Evolutionary conservation across 1,140 invertebrate genomes (phyloP).

Genomic region (Artemia franciscana): DNA sequence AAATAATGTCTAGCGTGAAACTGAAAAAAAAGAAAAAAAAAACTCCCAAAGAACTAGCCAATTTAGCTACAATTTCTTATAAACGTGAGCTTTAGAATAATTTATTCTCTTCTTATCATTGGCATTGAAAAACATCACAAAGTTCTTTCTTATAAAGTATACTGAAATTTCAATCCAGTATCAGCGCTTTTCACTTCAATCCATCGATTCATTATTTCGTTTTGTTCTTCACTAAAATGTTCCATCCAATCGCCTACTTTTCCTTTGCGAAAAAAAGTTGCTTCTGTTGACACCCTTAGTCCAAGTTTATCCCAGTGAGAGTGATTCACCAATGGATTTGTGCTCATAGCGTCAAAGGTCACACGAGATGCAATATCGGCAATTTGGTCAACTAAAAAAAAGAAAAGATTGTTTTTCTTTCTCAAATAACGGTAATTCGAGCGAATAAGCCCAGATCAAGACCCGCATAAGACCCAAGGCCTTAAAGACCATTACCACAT

Average conservation of each 20-base stretch:
- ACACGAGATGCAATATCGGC: background rate
- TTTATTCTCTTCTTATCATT: too few species aligned
- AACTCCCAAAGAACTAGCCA: too few species aligned
- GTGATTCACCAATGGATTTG: slow-evolving; percentile 7
- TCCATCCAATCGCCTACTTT: slow-evolving; percentile 7
- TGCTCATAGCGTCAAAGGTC: slow-evolving; percentile 6
- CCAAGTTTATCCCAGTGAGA: slow-evolving; percentile 7
- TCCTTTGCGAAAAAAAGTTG: slow-evolving; percentile 5
- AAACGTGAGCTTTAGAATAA: too few species aligned
- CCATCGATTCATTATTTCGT: slow-evolving; percentile 2
- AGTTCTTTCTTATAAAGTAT: slow-evolving; percentile 1
- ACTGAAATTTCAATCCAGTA: slow-evolving; percentile 3
- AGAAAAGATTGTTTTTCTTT: too few species aligned
- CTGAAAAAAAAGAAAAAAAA: too few species aligned
- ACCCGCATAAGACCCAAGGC: too few species aligned
- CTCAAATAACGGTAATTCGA: too few species aligned
- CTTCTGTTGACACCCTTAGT: background rate
- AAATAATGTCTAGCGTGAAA: too few species aligned
- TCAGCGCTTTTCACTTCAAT: slow-evolving; percentile 1
- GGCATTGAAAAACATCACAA: too few species aligned
- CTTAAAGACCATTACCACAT: too few species aligned
- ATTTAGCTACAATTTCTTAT: too few species aligned
- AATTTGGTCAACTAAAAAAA: background rate
- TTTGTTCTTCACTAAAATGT: slow-evolving; percentile 2
- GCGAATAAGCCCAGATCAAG: too few species aligned